Percentiles rank a stretch among this genome's conserved stretches.
Conservation (phyloP, 2,888 invertebrate genomes). For the Catocala nupta region DNA sequence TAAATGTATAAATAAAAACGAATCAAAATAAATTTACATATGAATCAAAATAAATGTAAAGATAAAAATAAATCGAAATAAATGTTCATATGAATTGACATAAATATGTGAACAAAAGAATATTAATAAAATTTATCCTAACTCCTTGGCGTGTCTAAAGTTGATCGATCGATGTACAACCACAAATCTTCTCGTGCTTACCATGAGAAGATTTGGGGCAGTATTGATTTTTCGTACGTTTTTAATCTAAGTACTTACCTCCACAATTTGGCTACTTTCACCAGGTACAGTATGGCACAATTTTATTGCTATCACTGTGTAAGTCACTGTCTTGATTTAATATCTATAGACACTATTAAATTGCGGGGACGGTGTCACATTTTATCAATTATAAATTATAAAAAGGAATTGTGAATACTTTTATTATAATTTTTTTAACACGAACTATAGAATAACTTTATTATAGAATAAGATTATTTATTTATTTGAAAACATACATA, state of each 20-base stretch:
- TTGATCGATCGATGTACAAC: neutral
- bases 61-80: neutral
- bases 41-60: neutral
- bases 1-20: neutral
- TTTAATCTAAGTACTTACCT: conserved; percentile 20
- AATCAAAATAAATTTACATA: neutral
- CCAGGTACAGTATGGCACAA: conserved; percentile 17
- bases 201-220: conserved; percentile 3
- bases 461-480: neutral
- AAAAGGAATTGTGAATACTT: conserved; percentile 7
- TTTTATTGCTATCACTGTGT: conserved; percentile 33
- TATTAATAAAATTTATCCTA: too few relatives aligned
- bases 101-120: too few relatives aligned
- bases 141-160: neutral
- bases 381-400: neutral
- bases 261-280: conserved; percentile 1
- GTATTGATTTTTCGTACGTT: conserved; percentile 7
- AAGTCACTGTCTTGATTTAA: conserved; percentile 33
- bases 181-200: neutral
- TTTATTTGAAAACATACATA: neutral
- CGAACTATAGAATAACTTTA: conserved; percentile 5
- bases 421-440: neutral
- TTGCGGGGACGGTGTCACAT: neutral
- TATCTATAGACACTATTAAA: neutral
- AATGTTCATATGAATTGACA: too few relatives aligned